Evolutionary conservation across 2,113 vertebrate species (phyloP).

Genomic region (Colinus virginianus): DNA sequence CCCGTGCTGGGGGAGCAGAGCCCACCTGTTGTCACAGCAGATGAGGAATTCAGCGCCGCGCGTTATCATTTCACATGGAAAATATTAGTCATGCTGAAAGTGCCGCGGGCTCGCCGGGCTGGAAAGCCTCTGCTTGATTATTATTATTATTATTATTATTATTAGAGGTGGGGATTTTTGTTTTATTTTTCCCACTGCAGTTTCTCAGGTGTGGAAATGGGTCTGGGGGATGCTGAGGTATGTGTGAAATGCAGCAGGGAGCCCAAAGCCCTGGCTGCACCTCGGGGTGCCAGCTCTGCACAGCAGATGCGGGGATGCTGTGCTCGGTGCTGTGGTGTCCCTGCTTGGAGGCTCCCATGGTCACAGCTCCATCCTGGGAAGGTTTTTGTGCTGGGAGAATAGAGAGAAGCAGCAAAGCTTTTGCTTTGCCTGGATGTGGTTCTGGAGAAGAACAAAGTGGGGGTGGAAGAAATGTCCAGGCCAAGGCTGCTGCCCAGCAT

Average conservation of each 20-base stretch:
- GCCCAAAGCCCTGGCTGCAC: background rate
- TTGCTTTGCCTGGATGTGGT: background rate
- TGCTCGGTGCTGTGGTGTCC: background rate
- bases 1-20: background rate
- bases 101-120: constrained; percentile 24
- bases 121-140: constrained; percentile 9
- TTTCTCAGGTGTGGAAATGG: background rate
- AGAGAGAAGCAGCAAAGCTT: background rate
- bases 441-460: background rate
- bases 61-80: background rate
- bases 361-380: background rate
- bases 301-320: no score
- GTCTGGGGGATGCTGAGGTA: background rate
- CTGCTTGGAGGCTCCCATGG: background rate
- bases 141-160: background rate
- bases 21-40: constrained; percentile 14
- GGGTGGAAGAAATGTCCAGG: background rate
- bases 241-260: background rate
- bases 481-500: accelerated
- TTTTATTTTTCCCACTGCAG: background rate
- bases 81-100: constrained; percentile 45
- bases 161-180: background rate
- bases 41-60: background rate
- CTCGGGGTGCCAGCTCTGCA: accelerated
- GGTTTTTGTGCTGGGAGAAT: background rate